Conservation (phyloP, 2,888 invertebrate genomes). For the Amorpha juglandis region DNA sequence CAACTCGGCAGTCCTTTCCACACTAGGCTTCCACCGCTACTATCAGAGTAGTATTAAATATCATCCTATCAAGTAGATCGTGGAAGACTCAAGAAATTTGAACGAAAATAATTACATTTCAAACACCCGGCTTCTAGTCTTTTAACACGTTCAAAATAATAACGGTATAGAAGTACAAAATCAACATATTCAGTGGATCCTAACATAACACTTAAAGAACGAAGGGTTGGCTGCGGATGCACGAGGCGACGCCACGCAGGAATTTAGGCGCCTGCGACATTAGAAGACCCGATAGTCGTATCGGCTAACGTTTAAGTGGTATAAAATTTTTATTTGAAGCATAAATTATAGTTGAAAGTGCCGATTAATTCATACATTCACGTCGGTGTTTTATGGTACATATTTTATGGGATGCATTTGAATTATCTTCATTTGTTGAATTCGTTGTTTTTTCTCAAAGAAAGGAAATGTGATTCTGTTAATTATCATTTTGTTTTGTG, state of each 20-base stretch:
- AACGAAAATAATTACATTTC: no score
- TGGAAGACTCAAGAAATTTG: no score
- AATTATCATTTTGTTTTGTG: constrained; percentile 44
- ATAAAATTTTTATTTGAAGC: constrained; percentile 80
- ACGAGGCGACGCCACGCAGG: constrained; percentile 62
- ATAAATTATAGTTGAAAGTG: constrained; percentile 78
- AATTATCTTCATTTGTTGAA: constrained; percentile 9
- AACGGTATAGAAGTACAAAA: neutral
- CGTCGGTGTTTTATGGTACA: constrained; percentile 68
- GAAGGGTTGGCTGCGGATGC: constrained; percentile 54
- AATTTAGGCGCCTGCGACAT: constrained; percentile 78
- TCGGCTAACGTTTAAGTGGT: constrained; percentile 76
- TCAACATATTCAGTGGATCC: constrained; percentile 46
- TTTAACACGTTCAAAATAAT: neutral
- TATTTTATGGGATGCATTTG: constrained; percentile 12
- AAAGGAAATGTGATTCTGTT: constrained; percentile 31
- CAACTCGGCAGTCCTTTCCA: no score
- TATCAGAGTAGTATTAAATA: no score
- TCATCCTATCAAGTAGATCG: no score
- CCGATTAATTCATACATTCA: constrained; percentile 76
- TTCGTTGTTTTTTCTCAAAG: neutral
- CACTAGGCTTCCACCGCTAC: no score
- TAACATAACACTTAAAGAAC: constrained; percentile 75
- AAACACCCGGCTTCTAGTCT: neutral
- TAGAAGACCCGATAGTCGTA: constrained; percentile 77